phyloP scores from a whole-genome alignment of 2,797 vertebrate species.

The Fringilla coelebs region DNA sequence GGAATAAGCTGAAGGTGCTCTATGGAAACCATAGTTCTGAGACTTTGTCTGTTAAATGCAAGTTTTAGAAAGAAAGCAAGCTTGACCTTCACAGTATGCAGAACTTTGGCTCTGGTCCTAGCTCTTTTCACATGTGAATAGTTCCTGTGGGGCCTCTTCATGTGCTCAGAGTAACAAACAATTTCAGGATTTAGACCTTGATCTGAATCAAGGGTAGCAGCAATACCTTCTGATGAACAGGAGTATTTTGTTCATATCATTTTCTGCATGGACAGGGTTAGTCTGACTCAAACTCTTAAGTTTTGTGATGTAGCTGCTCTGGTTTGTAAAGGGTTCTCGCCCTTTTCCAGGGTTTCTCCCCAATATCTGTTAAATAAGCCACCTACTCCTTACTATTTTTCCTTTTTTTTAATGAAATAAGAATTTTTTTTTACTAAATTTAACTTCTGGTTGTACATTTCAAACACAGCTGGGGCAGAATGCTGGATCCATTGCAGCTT shows the following conservation, averaged over 20 bases:
- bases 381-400: background rate
- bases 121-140: constrained; percentile 62
- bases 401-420: background rate
- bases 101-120: constrained; percentile 52
- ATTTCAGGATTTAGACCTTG: constrained; percentile 30
- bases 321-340: background rate
- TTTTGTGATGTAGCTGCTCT: background rate
- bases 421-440: background rate
- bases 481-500: background rate
- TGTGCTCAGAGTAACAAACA: constrained; percentile 65
- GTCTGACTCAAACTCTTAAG: background rate
- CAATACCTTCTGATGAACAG: background rate
- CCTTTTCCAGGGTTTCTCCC: background rate
- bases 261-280: background rate
- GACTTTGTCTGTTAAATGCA: background rate
- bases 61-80: background rate
- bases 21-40: background rate
- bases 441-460: background rate
- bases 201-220: background rate
- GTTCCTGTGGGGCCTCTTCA: constrained; percentile 52
- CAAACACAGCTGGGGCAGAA: background rate
- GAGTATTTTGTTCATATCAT: background rate
- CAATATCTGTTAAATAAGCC: background rate
- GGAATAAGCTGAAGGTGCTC: background rate
- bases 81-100: constrained; percentile 47